A percentile compares a stretch with the other conserved stretches of the same genome.
phyloP scores from a whole-genome alignment of 2,113 vertebrate genomes.

The Thunnus maccoyii region DNA sequence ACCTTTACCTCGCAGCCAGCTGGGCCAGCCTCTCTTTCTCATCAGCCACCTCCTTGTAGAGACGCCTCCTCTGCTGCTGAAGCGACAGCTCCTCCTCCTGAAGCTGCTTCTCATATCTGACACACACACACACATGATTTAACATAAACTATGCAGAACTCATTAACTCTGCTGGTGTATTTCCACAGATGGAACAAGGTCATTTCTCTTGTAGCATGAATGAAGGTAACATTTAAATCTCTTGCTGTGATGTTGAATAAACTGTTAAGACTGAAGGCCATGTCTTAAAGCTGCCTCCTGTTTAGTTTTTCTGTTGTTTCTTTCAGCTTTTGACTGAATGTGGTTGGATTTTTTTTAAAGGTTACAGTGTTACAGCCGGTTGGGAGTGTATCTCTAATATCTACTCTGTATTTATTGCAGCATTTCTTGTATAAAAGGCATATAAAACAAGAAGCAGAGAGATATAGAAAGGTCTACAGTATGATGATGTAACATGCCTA shows the following conservation, averaged over 20 bases:
- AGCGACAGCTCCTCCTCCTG: conserved; percentile 91
- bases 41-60: conserved; percentile 91
- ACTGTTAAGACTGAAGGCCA: neutral
- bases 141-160: neutral
- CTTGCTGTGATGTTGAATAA: neutral
- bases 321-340: no score
- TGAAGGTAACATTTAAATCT: neutral
- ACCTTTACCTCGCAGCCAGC: conserved; percentile 89
- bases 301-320: no score
- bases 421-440: no score
- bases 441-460: no score
- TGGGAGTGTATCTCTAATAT: no score
- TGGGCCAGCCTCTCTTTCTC: conserved; percentile 93
- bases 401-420: no score
- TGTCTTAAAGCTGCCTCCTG: neutral
- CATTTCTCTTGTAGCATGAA: no score
- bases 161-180: neutral
- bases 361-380: no score
- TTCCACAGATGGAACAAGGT: no score
- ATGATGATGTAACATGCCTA: conserved; percentile 35
- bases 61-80: conserved; percentile 91
- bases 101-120: conserved; percentile 93
- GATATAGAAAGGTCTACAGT: no score
- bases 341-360: no score
- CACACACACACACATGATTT: conserved; percentile 4